Conservation (phyloP, 2,797 vertebrate species). For the Dendrocincla tyrannina region DNA sequence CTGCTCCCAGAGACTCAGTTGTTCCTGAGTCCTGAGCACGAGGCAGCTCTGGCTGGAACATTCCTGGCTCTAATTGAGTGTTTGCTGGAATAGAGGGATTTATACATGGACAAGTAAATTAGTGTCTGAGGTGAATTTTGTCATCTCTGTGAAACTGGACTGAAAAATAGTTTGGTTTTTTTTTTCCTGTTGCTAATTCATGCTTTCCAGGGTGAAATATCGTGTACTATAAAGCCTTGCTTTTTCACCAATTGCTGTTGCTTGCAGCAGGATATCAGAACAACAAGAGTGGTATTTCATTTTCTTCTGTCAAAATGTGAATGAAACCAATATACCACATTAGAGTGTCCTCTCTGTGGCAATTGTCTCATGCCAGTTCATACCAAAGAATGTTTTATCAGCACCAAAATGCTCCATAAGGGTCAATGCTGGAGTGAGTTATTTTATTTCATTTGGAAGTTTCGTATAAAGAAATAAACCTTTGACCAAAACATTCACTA, state of each 20-base stretch:
- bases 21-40: not conserved
- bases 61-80: not conserved
- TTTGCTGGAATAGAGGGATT: conserved; percentile 20
- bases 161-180: not conserved
- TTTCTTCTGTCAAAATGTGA: conserved; percentile 28
- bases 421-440: not conserved
- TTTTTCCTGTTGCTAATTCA: not conserved
- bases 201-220: conserved; percentile 19
- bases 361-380: not conserved
- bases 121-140: conserved; percentile 48
- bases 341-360: conserved; percentile 9
- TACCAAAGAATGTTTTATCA: not conserved
- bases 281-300: not conserved
- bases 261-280: not conserved
- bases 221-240: not conserved
- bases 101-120: conserved; percentile 15
- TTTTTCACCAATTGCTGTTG: not conserved
- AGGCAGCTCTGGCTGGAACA: conserved; percentile 22
- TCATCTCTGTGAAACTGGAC: conserved; percentile 8
- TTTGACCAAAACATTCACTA: not conserved
- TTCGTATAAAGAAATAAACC: not conserved
- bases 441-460: not conserved
- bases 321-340: conserved; percentile 24
- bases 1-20: not conserved
- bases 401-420: conserved; percentile 7